A percentile compares a stretch with the other conserved stretches of the same genome.
Evolutionary conservation across 2,888 invertebrate genomes (phyloP).

Genomic region (Megamerina dolium): DNA sequence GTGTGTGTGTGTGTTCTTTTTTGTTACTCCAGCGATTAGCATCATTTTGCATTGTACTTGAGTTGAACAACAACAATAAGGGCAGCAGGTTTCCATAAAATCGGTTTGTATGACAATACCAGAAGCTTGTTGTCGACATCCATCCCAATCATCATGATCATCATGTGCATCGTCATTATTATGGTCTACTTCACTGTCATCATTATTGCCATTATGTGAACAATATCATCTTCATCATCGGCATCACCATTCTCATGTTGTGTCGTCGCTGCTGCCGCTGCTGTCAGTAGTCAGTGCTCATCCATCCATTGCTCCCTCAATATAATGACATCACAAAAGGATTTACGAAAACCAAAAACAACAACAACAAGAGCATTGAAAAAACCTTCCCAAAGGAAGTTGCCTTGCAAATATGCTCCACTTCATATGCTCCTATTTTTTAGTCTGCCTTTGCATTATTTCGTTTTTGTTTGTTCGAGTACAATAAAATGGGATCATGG

Average conservation of each 20-base stretch:
- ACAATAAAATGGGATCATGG: too few relatives aligned
- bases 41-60: conserved; percentile 24
- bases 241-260: background rate
- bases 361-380: background rate
- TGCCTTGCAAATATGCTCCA: too few relatives aligned
- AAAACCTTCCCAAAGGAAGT: too few relatives aligned
- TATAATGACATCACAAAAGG: conserved; percentile 48
- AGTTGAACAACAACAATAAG: background rate
- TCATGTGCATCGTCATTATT: too few relatives aligned
- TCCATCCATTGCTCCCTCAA: too few relatives aligned
- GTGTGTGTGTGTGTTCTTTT: conserved; percentile 3
- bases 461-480: too few relatives aligned
- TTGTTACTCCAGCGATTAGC: conserved; percentile 34
- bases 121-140: too few relatives aligned
- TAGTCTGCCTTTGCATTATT: too few relatives aligned
- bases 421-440: too few relatives aligned
- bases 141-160: too few relatives aligned
- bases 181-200: background rate
- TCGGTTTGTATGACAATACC: conserved; percentile 6
- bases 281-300: conserved; percentile 33
- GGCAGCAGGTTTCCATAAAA: conserved; percentile 12
- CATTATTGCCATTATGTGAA: background rate
- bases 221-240: conserved; percentile 7
- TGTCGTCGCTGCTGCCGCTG: conserved; percentile 28
- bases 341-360: conserved; percentile 4